Evolutionary conservation across 2,888 invertebrate species (phyloP), one percentile per base, ranked within the genome.

Genomic region (Hanleya hanleyi): DNA sequence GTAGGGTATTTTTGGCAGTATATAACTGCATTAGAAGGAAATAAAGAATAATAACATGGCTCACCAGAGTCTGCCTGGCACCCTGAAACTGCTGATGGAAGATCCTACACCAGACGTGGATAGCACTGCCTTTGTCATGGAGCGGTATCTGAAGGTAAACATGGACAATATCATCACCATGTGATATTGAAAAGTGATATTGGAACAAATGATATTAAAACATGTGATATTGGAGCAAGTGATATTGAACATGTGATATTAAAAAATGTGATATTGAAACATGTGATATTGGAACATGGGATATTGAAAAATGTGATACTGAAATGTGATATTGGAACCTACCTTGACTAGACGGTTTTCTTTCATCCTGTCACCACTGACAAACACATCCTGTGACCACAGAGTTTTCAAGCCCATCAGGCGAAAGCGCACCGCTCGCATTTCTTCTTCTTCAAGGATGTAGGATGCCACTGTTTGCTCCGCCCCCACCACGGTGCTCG

Each of bases 41-140:
- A n/a, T n/a, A n/a, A n/a, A n/a, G n/a, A n/a, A n/a, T n/a, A n/a
- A n/a, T n/a, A n/a, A n/a, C n/a, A n/a, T n/a, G 29, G 9, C 89
- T 85, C 85, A 92, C 92, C 81, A 96, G 90, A 61, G 94, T 92
- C 82, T 94, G 91, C 77, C 92, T 87, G 0, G 90, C 92, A 0
- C 92, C 92, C 69, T 92, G 91, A 70, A 92, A 90, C 71, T 93
- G 92, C 86, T 95, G 95, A 22, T 93, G 93, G 15, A 95, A 91
- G 18, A 96, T 93, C 69, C 95, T 93, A 84, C 96, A 96, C 96
- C 97, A 97, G 69, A 96, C 93, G 83, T 96, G 95, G 64, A 95
- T 91, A 87, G 94, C 96, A 76, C 94, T 93, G 15, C 93, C 91
- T 1, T 93, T 93, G 77, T 94, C 94, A 78, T 93, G 93, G 41